Evolutionary conservation across 2,113 vertebrate genomes (phyloP).

Genomic region (Ploceus nigricollis): DNA sequence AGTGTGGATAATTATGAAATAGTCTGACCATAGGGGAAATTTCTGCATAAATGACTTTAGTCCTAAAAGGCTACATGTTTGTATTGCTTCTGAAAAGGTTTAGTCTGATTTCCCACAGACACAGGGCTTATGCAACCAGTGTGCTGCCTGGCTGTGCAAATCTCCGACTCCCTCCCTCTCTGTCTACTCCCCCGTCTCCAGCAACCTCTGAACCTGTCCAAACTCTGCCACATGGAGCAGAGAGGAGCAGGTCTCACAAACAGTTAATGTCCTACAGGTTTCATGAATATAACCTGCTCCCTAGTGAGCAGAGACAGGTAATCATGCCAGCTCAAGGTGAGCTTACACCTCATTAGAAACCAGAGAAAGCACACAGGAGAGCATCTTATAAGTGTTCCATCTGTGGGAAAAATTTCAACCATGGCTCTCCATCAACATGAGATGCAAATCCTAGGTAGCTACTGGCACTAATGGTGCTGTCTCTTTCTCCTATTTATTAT

Average conservation of each 20-base stretch:
- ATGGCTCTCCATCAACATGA: neutral
- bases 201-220: neutral
- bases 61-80: slow-evolving; percentile 45
- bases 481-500: neutral
- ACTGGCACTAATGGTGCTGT: neutral
- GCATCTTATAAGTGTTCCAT: neutral
- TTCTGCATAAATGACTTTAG: slow-evolving; percentile 49
- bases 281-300: neutral
- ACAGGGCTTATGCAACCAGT: slow-evolving; percentile 40
- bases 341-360: slow-evolving; percentile 9
- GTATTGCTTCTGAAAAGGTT: slow-evolving; percentile 48
- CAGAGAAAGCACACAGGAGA: neutral
- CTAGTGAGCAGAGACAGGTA: neutral
- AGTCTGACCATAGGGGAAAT: slow-evolving; percentile 49
- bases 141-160: neutral
- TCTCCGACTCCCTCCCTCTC: neutral
- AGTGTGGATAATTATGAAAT: slow-evolving; percentile 48
- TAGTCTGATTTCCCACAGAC: slow-evolving; percentile 43
- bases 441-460: slow-evolving; percentile 3
- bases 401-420: slow-evolving; percentile 5
- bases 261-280: neutral
- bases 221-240: neutral
- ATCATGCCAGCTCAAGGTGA: neutral
- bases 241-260: neutral
- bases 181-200: neutral